Conservation (phyloP, 92 coral and sea anemone species). For the Scolanthus callimorphus region DNA sequence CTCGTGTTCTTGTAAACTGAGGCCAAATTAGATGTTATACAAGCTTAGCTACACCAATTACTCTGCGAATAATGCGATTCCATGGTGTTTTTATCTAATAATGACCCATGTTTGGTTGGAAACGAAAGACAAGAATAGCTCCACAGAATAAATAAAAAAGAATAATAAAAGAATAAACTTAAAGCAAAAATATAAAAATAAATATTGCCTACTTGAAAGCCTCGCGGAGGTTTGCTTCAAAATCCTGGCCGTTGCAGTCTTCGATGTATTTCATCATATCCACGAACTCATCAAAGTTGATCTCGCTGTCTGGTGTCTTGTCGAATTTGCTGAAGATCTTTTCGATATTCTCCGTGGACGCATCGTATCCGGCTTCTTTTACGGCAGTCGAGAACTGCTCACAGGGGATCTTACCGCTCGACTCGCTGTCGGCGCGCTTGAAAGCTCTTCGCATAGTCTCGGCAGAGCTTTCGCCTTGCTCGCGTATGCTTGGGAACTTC, state of each 20-base stretch:
- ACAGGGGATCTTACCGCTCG: constrained; percentile 49
- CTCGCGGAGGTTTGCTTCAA: constrained; percentile 59
- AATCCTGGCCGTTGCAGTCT: constrained; percentile 26
- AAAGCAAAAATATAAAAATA: no score
- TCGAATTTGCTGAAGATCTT: constrained; percentile 47
- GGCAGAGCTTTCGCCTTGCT: neutral
- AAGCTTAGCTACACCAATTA: no score
- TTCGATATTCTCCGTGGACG: constrained; percentile 38
- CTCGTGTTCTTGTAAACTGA: no score
- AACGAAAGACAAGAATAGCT: no score
- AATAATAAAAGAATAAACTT: no score
- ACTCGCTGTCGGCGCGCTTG: constrained; percentile 53
- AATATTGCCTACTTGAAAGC: constrained; percentile 88
- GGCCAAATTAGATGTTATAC: no score
- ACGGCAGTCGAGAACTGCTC: constrained; percentile 56
- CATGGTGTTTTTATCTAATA: no score
- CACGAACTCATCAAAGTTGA: constrained; percentile 63
- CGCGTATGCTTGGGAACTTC: constrained; percentile 1
- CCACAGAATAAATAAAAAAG: no score
- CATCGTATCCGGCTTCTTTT: constrained; percentile 55
- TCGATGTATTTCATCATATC: constrained; percentile 60
- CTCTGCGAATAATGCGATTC: no score
- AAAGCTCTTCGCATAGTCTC: constrained; percentile 38
- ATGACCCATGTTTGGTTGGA: no score
- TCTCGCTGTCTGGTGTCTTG: constrained; percentile 53